Evolutionary conservation across 2,888 invertebrate species (phyloP), one percentile per base, ranked within the genome.

Genomic region (Xestobium rufovillosum): DNA sequence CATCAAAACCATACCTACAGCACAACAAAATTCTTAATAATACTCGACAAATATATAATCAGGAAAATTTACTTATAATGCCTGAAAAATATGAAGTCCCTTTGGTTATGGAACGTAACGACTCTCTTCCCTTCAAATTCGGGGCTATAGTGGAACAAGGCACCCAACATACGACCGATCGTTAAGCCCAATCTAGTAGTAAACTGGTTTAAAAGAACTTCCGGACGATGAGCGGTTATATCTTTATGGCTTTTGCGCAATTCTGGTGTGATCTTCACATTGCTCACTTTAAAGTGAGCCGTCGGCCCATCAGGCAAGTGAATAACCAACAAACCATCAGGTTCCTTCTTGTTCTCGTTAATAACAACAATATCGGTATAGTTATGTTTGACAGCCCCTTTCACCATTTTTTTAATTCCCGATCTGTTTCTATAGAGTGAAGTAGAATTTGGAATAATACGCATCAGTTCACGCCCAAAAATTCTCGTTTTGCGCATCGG

Each of bases 51-150:
- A 17, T 11, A 37, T 35, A 35, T 36, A 16, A 8, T 27, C 9
- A n/a, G 10, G 6, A 27, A 23, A 19, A 16, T 35, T 50, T 50
- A 65, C 80, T 94, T 79, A 66, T 98, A 96, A 67, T 98, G 96
- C 38, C 98, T 78, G 63, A 99, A 96, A 70, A 99, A 98, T 52
- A 98, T 90, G 61, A 88, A 98, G 70, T 99, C 98, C 41, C 98
- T 73, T 65, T 99, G 98, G 69, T 99, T 98, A 67, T 99, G 98
- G 64, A 99, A 96, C 16, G 97, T 96, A 43, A 94, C 91, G 1
- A 83, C 91, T 43, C 96, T 75, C 3, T 94, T 75, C 1, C 97
- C 97, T 46, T 79, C 79, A 67, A 95, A 99, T 65, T 98, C 83
- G 0, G 98, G 97, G 64, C 90, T 83, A 64, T 91, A 90, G 64